A percentile compares a stretch with the other conserved stretches of the same genome.
Conservation (phyloP, 2,113 vertebrate species). For the Xyrauchen texanus region DNA sequence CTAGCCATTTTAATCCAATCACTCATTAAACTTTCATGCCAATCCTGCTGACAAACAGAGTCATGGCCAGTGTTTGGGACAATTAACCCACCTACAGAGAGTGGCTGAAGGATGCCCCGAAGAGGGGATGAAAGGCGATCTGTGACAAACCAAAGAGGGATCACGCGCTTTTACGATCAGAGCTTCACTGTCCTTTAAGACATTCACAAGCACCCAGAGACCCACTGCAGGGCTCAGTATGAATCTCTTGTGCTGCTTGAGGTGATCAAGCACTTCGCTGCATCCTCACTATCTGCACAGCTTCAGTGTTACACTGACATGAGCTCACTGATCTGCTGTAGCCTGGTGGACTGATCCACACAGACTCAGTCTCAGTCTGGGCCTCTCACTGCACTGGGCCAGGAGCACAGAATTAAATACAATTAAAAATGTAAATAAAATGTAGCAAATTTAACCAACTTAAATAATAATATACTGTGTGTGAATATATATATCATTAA, state of each 20-base stretch:
- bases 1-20: conserved; percentile 67
- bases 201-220: background rate
- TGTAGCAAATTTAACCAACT: too few species aligned
- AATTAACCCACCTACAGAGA: conserved; percentile 51
- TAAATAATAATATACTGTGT: too few species aligned
- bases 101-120: conserved; percentile 32
- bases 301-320: conserved; percentile 1
- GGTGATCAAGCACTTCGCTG: conserved; percentile 46
- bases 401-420: too few species aligned
- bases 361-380: too few species aligned
- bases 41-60: conserved; percentile 62
- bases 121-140: conserved; percentile 44
- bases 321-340: background rate
- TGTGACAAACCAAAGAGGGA: conserved; percentile 18
- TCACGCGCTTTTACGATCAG: background rate
- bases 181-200: background rate
- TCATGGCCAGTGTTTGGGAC: conserved; percentile 45
- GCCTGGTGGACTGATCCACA: too few species aligned
- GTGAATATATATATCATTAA: too few species aligned
- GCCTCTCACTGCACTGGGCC: too few species aligned
- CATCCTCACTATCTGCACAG: conserved; percentile 8
- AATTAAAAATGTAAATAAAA: too few species aligned
- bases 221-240: background rate
- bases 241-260: conserved; percentile 12
- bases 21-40: conserved; percentile 70